Percentiles rank a stretch among this genome's conserved stretches.
phyloP scores from a whole-genome alignment of 2,113 vertebrate species.

The Oreochromis niloticus region DNA sequence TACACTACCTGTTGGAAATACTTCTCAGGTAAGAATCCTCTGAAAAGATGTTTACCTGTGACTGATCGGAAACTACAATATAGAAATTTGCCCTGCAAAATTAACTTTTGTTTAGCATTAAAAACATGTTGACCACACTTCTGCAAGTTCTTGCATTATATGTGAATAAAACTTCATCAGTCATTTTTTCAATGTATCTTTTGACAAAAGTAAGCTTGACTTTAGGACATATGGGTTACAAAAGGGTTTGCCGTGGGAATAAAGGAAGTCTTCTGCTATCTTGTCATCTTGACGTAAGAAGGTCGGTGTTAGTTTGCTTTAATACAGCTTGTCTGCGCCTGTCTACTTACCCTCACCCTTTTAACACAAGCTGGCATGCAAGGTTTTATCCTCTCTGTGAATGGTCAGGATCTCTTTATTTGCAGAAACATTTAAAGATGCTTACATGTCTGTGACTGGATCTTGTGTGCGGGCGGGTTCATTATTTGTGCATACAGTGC shows the following conservation, averaged over 20 bases:
- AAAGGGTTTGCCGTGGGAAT: conserved; percentile 37
- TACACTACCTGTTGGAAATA: background rate
- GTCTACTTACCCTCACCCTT: background rate
- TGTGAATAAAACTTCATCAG: background rate
- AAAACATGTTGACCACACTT: background rate
- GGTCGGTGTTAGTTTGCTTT: conserved; percentile 8
- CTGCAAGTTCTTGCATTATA: background rate
- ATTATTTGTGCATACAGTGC: background rate
- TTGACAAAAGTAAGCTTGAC: background rate
- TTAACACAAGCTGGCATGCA: background rate
- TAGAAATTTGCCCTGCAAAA: background rate
- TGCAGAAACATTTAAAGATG: background rate
- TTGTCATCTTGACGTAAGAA: conserved; percentile 52
- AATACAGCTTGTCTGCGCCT: background rate
- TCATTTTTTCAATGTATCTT: background rate
- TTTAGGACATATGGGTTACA: conserved; percentile 1
- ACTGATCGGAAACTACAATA: background rate
- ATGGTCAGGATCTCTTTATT: background rate
- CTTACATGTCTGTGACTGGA: background rate
- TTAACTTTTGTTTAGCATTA: background rate
- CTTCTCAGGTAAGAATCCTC: background rate
- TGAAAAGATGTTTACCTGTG: background rate
- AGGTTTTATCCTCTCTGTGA: background rate
- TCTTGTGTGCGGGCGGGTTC: background rate
- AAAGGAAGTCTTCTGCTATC: conserved; percentile 44